Evolutionary conservation across 35 echinoderm and acorn worm genomes (phyloP), one percentile per base, ranked within the genome.

Genomic region (Apostichopus parvimensis): DNA sequence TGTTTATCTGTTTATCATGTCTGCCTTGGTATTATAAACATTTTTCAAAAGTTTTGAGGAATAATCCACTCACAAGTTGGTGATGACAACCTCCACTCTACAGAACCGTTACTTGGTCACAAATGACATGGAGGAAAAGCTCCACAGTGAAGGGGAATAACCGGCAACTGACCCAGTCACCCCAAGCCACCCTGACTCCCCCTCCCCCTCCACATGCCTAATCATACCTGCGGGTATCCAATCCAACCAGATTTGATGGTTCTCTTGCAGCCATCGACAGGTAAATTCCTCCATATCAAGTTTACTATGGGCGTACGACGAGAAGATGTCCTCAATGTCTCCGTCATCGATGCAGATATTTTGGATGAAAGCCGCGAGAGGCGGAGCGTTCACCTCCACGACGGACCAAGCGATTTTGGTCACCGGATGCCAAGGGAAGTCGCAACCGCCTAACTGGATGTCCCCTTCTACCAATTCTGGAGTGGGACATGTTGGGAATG

Each of bases 221-320:
- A 2, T 61, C 7, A 61, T 26, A 91, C 89, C 77, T 79, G 79
- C 82, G 18, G 92, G 92, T 4, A 93, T 8, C 92, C 92, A 93
- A 11, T 93, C 53, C 21, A 87, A 56, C 92, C 92, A 93, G 61
- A 83, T 53, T 9, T 81, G 22, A 77, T 76, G 59, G 18, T 93
- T 86, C 2, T 87, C 64, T 11, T 86, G 22, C 25, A 93, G 24
- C 92, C 92, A 93, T 10, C 87, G 80, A 78, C 92, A 93, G 3
- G 82, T 82, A 54, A 56, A 83, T 1, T 93, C 80, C 45, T 76
- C 81, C 92, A 93, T 73, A 17, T 52, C 17, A 1, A 80, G n/a
- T 75, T 8, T n/a, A 13, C 88, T 91, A 5, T 79, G 9, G 7
- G 77, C 9, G 45, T 91, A 91, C n/a, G 71, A 23, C 57, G 18